phyloP scores from a whole-genome alignment of 2,888 invertebrate genomes.

The Notodonta ziczac region DNA sequence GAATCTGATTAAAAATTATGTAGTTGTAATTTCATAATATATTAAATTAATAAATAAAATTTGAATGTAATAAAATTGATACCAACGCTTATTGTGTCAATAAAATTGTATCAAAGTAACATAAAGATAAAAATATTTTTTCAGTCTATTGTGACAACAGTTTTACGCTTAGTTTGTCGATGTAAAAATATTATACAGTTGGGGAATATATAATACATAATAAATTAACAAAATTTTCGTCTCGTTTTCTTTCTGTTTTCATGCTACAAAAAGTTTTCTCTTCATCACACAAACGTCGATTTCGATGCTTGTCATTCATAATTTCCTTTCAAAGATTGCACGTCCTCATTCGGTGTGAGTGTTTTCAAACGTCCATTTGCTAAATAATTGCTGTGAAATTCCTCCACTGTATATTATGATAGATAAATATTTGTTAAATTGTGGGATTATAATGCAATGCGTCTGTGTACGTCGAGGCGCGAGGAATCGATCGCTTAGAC shows the following conservation, averaged over 20 bases:
- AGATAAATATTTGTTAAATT: conserved; percentile 54
- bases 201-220: conserved; percentile 34
- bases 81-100: conserved; percentile 68
- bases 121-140: conserved; percentile 66
- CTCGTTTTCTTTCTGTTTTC: conserved; percentile 14
- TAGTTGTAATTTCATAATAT: conserved; percentile 44
- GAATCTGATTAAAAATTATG: conserved; percentile 48
- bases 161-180: conserved; percentile 11
- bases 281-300: neutral
- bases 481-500: conserved; percentile 17
- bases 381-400: conserved; percentile 65
- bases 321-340: conserved; percentile 25
- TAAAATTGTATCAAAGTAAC: conserved; percentile 56
- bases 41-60: conserved; percentile 35
- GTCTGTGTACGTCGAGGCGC: conserved; percentile 37
- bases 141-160: conserved; percentile 56
- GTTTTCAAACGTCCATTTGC: conserved; percentile 77
- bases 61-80: conserved; percentile 49
- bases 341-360: conserved; percentile 42
- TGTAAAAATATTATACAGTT: conserved; percentile 35
- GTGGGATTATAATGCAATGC: conserved; percentile 62
- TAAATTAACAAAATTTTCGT: conserved; percentile 19
- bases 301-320: neutral
- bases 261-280: neutral
- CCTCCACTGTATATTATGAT: conserved; percentile 80